Conservation (phyloP, 2,797 vertebrate genomes). For the Sphenopsis melanotis region DNA sequence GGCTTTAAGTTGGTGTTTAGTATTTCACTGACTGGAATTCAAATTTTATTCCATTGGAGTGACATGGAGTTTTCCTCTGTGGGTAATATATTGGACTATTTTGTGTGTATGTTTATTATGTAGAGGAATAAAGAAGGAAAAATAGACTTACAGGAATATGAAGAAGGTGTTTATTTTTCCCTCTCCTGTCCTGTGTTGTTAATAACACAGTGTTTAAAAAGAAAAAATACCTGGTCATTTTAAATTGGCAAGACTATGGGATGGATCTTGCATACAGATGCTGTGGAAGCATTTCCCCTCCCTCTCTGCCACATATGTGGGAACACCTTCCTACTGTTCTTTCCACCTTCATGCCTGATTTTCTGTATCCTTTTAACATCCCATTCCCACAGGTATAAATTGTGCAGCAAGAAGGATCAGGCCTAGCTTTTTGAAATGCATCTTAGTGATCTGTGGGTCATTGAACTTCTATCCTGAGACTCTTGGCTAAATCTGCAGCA, state of each 20-base stretch:
- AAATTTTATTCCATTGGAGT: not conserved
- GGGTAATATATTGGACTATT: not conserved
- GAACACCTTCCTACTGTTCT: not conserved
- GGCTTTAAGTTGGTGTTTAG: not conserved
- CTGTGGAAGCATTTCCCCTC: not conserved
- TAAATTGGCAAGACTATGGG: not conserved
- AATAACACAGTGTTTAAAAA: not conserved
- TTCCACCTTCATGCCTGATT: not conserved
- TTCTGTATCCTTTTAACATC: not conserved
- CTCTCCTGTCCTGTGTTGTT: not conserved
- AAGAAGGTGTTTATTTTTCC: not conserved
- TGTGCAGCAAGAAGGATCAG: not conserved
- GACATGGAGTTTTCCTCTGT: accelerated
- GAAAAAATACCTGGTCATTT: not conserved
- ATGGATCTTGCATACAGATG: not conserved
- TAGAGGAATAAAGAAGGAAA: not conserved
- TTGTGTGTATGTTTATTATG: not conserved
- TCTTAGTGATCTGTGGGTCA: not conserved
- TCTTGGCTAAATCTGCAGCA: not conserved
- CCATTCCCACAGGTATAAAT: not conserved
- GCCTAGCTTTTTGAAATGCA: not conserved
- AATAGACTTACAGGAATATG: not conserved
- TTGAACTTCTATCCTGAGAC: not conserved
- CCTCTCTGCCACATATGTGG: accelerated
- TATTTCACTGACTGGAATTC: not conserved